Conservation (phyloP, 2,113 vertebrate genomes). For the Macrotus californicus region DNA sequence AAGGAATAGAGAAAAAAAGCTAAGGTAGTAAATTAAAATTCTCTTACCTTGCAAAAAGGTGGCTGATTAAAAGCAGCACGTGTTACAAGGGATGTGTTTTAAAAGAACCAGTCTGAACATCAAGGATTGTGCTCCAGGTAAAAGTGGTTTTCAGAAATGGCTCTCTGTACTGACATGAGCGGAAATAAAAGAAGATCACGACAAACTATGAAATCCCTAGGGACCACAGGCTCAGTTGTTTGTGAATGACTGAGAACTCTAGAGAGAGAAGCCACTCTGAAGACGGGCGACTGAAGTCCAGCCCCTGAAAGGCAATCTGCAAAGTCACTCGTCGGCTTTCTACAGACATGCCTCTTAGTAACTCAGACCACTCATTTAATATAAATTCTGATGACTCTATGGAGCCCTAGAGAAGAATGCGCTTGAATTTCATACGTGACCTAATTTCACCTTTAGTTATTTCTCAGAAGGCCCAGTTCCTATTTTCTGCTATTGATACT, state of each 20-base stretch:
- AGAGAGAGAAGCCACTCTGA: not conserved
- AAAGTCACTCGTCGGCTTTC: not conserved
- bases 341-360: not conserved
- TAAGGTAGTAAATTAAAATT: constrained; percentile 24
- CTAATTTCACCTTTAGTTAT: not conserved
- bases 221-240: not conserved
- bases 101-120: not conserved
- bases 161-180: not conserved
- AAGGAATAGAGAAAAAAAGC: not conserved
- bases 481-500: constrained; percentile 1
- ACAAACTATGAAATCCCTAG: not conserved
- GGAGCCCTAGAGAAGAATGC: not conserved
- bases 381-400: not conserved
- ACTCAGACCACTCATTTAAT: not conserved
- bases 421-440: constrained; percentile 10
- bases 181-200: not conserved
- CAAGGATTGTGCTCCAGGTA: not conserved
- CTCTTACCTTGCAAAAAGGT: not conserved
- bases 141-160: constrained; percentile 22
- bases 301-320: not conserved
- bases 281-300: not conserved
- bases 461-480: not conserved
- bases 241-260: not conserved
- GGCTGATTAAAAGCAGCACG: not conserved
- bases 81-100: not conserved